phyloP scores from a whole-genome alignment of 2,888 invertebrate genomes.

The Sarcophaga subvicina region DNA sequence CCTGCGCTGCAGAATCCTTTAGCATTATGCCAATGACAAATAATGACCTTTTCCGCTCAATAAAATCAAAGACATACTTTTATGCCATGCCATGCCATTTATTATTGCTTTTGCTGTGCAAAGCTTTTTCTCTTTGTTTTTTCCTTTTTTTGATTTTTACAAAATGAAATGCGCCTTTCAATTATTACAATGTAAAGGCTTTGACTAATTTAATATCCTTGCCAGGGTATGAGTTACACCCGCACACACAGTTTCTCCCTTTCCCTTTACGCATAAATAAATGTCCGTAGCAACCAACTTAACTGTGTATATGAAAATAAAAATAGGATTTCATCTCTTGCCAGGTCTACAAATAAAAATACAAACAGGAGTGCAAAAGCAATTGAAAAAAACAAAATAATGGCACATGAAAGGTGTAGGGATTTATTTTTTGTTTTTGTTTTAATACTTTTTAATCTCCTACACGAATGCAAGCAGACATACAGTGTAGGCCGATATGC shows the following conservation, averaged over 20 bases:
- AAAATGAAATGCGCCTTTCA: constrained; percentile 44
- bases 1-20: neutral
- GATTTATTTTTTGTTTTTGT: constrained; percentile 11
- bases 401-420: constrained; percentile 49
- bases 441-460: constrained; percentile 47
- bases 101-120: constrained; percentile 19
- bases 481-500: neutral
- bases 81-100: neutral
- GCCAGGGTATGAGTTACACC: neutral
- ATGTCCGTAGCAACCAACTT: neutral
- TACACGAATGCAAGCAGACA: constrained; percentile 29
- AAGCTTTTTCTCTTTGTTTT: neutral
- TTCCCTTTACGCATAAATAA: neutral
- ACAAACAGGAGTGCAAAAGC: constrained; percentile 8
- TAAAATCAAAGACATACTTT: constrained; percentile 24
- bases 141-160: neutral
- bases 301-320: neutral
- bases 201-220: constrained; percentile 63
- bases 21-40: constrained; percentile 13
- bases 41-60: constrained; percentile 27
- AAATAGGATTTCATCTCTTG: neutral
- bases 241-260: neutral
- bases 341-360: neutral
- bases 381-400: constrained; percentile 17
- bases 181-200: constrained; percentile 41